Base-by-base conservation (phyloP, 2,888 invertebrate genomes). In the Dryocosmus kuriphilus region DNA sequence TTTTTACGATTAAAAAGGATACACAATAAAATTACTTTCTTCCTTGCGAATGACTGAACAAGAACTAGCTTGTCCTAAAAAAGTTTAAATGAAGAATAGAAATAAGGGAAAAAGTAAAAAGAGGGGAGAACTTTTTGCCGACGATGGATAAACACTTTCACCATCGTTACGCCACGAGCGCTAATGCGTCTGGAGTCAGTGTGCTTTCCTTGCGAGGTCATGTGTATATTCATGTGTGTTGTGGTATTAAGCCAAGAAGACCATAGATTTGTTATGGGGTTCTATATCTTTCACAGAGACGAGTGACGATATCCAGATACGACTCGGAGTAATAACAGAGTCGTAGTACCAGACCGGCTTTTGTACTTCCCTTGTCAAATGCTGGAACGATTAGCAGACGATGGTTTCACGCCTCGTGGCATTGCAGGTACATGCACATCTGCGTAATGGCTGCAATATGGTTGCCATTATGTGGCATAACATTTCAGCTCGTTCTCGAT, bases 291-390 rank as follows among this genome's bases (percentile, higher is more conserved):
- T 24, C 41, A 67, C 8, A 30, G 27, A 27, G 30, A 67, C 16
- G n/a, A 67, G 46, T 67, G 67, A 67, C 30, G 46, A 46, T 67
- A 7, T 27, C 46, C 67, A 67, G 67, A 67, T 67, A 46, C 19
- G 27, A 51, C 46, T 67, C 16, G 41, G 41, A 65, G 51, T 46
- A 67, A 67, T 41, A 67, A 67, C 46, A 46, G 38, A 41, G 57
- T 14, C 30, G 8, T n/a, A 30, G 51, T 71, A 30, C 71, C 71
- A 71, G n/a, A 0, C 71, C 11, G 9, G 30, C 46, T 71, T 51
- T 71, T 9, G 19, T 46, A 27, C 8, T 46, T 11, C 27, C 46
- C 51, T 14, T 71, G 51, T 30, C 46, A 51, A 71, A 51, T 27
- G 16, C 27, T 71, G 27, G 46, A 51, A 46, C 71, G 24, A 65